phyloP scores from a whole-genome alignment of 2,888 invertebrate genomes.

The Acleris cristana region DNA sequence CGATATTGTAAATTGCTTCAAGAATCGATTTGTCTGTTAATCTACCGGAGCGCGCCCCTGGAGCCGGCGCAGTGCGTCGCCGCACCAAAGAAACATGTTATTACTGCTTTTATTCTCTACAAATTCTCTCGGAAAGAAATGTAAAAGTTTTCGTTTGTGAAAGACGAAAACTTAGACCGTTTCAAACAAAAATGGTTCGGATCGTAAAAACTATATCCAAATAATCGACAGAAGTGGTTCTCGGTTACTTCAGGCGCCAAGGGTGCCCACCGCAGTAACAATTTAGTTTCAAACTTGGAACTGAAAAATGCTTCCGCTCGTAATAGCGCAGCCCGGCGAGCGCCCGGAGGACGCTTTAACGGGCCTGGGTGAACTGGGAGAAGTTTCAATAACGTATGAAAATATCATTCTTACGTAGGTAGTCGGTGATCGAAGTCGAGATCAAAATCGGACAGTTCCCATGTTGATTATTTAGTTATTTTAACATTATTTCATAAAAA shows the following conservation, averaged over 20 bases:
- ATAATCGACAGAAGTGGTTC: slow-evolving; percentile 4
- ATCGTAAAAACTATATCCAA: slow-evolving; percentile 6
- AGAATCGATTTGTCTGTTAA: slow-evolving; percentile 8
- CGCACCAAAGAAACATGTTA: too few relatives aligned
- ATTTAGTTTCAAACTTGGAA: slow-evolving; percentile 2
- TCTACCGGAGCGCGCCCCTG: background rate
- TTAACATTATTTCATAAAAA: too few relatives aligned
- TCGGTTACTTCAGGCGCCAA: background rate
- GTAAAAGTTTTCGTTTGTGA: background rate
- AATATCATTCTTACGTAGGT: too few relatives aligned
- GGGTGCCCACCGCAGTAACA: background rate
- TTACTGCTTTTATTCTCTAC: too few relatives aligned
- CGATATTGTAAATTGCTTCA: slow-evolving; percentile 31
- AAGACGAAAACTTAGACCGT: slow-evolving; percentile 4
- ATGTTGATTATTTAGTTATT: too few relatives aligned
- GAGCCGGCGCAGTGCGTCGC: too few relatives aligned
- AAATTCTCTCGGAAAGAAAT: background rate
- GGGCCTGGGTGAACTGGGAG: too few relatives aligned
- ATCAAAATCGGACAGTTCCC: too few relatives aligned
- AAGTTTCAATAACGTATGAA: too few relatives aligned
- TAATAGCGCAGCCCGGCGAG: background rate
- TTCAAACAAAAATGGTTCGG: slow-evolving; percentile 1
- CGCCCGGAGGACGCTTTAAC: background rate
- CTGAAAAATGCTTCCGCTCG: background rate
- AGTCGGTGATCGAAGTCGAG: too few relatives aligned